These are phyloP conservation scores for Papilio dardanus DNA, from an alignment of 1,140 invertebrate species.

Conservation along the genomic window DNA sequence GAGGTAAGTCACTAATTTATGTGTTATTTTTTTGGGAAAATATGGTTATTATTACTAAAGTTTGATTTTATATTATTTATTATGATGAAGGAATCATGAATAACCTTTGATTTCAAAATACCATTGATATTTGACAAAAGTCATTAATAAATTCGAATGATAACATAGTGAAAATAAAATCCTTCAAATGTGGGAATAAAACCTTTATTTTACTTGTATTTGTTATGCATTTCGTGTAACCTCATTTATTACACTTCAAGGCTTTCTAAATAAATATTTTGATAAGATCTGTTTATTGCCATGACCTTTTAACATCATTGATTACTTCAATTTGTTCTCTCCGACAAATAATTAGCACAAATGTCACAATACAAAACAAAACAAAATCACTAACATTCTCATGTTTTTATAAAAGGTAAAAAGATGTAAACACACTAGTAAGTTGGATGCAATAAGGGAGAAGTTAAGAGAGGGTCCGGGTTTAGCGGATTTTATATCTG, in stretches of 20 bases:
- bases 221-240: not conserved
- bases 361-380: not conserved
- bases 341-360: not conserved
- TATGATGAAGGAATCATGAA: not conserved
- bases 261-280: not conserved
- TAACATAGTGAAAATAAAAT: too few species aligned
- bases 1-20: slow-evolving; percentile 50
- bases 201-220: too few species aligned
- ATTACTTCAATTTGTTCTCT: not conserved
- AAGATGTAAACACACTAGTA: slow-evolving; percentile 68
- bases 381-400: not conserved
- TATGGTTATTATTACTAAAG: not conserved
- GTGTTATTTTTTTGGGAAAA: not conserved
- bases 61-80: not conserved
- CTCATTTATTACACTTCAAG: not conserved
- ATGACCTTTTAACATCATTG: not conserved
- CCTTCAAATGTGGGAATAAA: too few species aligned
- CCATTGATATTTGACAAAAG: too few species aligned
- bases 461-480: slow-evolving; percentile 85
- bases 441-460: slow-evolving; percentile 83
- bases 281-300: not conserved
- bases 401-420: slow-evolving; percentile 48
- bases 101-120: too few species aligned
- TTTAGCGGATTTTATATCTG: slow-evolving; percentile 86
- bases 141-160: too few species aligned